phyloP scores from a whole-genome alignment of 2,797 vertebrate genomes.

The Euthynnus affinis region DNA sequence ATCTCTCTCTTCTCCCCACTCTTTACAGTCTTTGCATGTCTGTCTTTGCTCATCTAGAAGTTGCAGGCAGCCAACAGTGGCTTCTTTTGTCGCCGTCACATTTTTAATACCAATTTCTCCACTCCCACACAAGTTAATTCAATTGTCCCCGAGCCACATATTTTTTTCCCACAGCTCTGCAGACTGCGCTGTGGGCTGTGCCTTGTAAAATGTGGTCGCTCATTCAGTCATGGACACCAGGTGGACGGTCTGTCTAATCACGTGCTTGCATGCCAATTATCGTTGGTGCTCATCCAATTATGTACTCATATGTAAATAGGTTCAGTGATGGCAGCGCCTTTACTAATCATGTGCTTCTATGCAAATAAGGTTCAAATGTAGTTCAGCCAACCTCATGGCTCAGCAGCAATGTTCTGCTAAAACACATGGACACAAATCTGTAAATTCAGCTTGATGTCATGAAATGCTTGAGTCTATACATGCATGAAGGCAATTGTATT shows the following conservation, averaged over 20 bases:
- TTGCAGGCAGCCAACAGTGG: constrained; percentile 49
- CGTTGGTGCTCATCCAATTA: constrained; percentile 43
- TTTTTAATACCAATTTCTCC: constrained; percentile 62
- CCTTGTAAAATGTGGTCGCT: constrained; percentile 48
- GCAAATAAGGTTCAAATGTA: constrained; percentile 59
- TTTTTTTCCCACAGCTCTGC: constrained; percentile 56
- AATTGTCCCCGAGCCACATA: constrained; percentile 62
- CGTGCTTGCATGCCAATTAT: constrained; percentile 43
- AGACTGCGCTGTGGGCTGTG: constrained; percentile 58
- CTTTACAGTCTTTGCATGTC: constrained; percentile 33
- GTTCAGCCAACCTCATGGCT: constrained; percentile 55
- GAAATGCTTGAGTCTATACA: neutral
- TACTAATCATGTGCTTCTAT: constrained; percentile 46
- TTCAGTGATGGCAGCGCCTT: constrained; percentile 43
- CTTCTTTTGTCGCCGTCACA: constrained; percentile 60
- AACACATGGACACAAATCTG: constrained; percentile 15
- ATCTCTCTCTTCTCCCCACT: constrained; percentile 8
- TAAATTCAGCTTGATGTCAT: constrained; percentile 20
- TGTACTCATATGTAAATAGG: constrained; percentile 45
- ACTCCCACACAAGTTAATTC: constrained; percentile 72
- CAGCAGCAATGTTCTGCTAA: neutral
- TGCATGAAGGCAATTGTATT: neutral
- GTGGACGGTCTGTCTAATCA: constrained; percentile 62
- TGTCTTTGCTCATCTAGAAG: constrained; percentile 34
- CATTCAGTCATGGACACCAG: constrained; percentile 52